Percentiles rank a stretch among this genome's conserved stretches.
These are phyloP conservation scores for Atethmia centrago DNA, from an alignment of 2,888 invertebrate species.

Conservation along the genomic window DNA sequence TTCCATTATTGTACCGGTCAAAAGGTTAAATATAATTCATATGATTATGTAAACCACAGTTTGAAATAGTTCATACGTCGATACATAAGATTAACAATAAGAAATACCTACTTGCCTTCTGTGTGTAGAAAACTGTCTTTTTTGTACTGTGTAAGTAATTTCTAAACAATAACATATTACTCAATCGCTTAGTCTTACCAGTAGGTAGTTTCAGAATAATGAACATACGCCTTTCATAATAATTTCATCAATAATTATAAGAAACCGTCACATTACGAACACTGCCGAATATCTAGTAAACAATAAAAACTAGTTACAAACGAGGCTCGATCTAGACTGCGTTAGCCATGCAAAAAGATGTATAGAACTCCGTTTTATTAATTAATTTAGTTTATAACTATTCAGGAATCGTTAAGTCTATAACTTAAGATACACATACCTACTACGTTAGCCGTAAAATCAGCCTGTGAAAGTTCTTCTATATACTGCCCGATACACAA, in stretches of 20 bases:
- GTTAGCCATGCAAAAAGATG: conserved; percentile 34
- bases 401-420: conserved; percentile 8
- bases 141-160: not conserved
- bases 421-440: conserved; percentile 17
- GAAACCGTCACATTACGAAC: conserved; percentile 40
- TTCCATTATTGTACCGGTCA: conserved; percentile 44
- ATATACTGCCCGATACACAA: conserved; percentile 20
- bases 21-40: conserved; percentile 54
- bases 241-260: conserved; percentile 31
- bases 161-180: conserved; percentile 12
- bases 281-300: conserved; percentile 56
- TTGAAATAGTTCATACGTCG: conserved; percentile 37
- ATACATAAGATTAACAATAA: conserved; percentile 35
- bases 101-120: conserved; percentile 45
- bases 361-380: conserved; percentile 6
- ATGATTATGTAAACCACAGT: conserved; percentile 8
- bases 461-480: conserved; percentile 23
- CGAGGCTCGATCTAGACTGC: conserved; percentile 39
- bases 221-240: conserved; percentile 9
- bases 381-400: conserved; percentile 25
- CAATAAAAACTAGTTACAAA: conserved; percentile 22
- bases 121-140: conserved; percentile 15
- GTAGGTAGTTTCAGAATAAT: conserved; percentile 6
- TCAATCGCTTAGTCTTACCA: not conserved
- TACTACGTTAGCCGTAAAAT: conserved; percentile 31